phyloP scores from a whole-genome alignment of 2,888 invertebrate species.

The Tiliacea citrago region DNA sequence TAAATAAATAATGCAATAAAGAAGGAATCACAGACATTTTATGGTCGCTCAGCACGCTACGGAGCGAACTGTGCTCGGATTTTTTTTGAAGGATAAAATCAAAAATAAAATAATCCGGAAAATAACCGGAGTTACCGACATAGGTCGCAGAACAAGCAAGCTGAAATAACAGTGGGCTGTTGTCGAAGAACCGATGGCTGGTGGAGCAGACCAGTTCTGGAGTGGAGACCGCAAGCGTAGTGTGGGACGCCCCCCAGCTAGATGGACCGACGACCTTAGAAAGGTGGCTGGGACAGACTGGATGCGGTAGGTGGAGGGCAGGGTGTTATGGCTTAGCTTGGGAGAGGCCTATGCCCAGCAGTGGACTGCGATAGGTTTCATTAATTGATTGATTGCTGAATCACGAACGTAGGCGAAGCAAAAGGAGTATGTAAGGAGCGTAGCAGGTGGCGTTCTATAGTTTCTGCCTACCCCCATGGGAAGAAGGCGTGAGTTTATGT shows the following conservation, averaged over 20 bases:
- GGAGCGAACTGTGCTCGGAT: too few relatives aligned
- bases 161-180: neutral
- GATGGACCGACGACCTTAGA: neutral
- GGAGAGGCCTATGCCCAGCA: neutral
- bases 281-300: neutral
- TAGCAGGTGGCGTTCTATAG: too few relatives aligned
- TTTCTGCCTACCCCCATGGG: too few relatives aligned
- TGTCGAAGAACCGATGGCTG: neutral
- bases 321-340: neutral
- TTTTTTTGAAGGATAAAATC: neutral
- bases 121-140: neutral
- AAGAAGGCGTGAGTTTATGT: too few relatives aligned
- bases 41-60: neutral
- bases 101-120: neutral
- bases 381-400: neutral
- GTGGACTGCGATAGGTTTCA: neutral
- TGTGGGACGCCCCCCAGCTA: neutral
- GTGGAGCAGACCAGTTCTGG: neutral
- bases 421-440: too few relatives aligned
- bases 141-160: neutral
- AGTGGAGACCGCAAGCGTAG: neutral
- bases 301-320: neutral
- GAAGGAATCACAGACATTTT: neutral
- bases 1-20: neutral
- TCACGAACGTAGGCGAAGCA: too few relatives aligned